Base-by-base conservation (phyloP, 2,888 invertebrate genomes). In the Melanostoma scalare region DNA sequence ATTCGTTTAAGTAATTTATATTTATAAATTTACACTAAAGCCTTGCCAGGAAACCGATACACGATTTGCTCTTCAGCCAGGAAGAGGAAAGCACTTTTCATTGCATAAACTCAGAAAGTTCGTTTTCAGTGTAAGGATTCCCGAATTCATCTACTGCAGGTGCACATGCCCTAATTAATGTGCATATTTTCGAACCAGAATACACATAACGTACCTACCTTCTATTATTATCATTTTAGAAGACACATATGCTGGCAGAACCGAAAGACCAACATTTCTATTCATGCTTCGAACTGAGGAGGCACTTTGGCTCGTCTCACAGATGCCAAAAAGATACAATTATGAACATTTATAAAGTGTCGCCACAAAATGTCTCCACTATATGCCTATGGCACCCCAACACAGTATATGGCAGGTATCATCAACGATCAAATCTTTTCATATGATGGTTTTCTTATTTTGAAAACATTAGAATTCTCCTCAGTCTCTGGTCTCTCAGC, bases 331-430 rank as follows among this genome's bases (percentile, higher is more conserved):
- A 74, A 69, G 63, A 74, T 52, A 58, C 65, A 74, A 65, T 84
- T 84, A 84, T 84, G 74, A 84, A 75, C 74, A 79, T 79, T 65
- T 79, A 84, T 74, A 75, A 84, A 67, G 79, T 78, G 79, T 79
- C 74, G 71, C 71, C 79, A 68, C 74, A 71, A 73, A 82, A 77
- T 77, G 69, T 58, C 58, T 71, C 48, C 52, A 67, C 56, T 20
- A 20, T 72, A 35, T 60, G 71, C 71, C 67, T 76, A 42, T 42
- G 61, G 73, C 63, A 73, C 10, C 68, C 42, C 30, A 52, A 10
- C n/a, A 38, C 31, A 48, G 8, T 36, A 30, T n/a, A 8, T 40
- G n/a, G n/a, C 20, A 36, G 20, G 9, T 48, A 48, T 35, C 61
- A 63, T 63, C 48, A 36, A 48, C 20, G 20, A 63, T 20, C 9